Conservation (phyloP, 2,113 vertebrate genomes). For the Chaetodon trifascialis region DNA sequence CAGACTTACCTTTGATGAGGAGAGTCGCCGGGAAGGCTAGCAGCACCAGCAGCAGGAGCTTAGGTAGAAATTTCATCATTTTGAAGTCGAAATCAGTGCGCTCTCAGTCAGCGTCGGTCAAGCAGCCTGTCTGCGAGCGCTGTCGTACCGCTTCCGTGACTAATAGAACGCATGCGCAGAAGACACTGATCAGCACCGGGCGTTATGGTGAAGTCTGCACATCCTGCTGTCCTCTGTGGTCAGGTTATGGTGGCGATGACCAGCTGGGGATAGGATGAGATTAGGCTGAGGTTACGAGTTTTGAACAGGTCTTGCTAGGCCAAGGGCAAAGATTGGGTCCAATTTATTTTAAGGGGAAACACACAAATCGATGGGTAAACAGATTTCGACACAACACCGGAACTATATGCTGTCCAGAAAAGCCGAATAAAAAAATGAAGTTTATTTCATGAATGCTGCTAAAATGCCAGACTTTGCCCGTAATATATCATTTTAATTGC, state of each 20-base stretch:
- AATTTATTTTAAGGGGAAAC: too few species aligned
- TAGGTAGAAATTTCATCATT: constrained; percentile 78
- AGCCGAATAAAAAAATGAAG: neutral
- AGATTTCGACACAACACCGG: too few species aligned
- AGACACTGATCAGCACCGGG: accelerated
- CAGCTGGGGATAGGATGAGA: too few species aligned
- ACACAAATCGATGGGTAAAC: neutral
- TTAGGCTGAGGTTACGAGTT: neutral
- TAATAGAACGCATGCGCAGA: constrained; percentile 20
- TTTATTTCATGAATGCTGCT: neutral
- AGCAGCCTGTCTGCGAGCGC: neutral
- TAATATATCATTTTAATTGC: accelerated
- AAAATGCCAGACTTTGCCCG: too few species aligned
- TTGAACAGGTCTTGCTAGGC: too few species aligned
- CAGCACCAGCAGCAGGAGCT: constrained; percentile 74
- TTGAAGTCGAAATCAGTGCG: constrained; percentile 55
- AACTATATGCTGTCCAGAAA: neutral
- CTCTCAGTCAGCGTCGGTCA: constrained; percentile 50
- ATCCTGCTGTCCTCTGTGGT: neutral
- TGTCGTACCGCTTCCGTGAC: constrained; percentile 28
- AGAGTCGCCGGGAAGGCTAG: constrained; percentile 76
- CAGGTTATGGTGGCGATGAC: neutral
- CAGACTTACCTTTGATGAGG: constrained; percentile 68
- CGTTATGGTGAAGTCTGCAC: neutral
- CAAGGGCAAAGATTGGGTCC: too few species aligned